Evolutionary conservation across 2,888 invertebrate genomes (phyloP).

Genomic region (Dryococelus australis): DNA sequence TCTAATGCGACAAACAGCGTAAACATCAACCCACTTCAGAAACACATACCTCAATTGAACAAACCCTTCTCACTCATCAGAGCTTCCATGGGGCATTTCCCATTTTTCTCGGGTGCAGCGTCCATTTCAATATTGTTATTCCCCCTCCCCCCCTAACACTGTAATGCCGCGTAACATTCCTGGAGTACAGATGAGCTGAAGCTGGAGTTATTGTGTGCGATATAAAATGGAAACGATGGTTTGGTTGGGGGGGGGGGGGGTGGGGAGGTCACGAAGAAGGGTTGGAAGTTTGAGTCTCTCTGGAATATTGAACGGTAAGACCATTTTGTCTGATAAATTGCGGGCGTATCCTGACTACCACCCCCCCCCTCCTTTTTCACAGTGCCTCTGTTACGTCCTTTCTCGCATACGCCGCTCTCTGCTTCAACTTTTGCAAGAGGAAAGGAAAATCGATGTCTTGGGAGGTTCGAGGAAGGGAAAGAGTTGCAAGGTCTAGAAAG

Average conservation of each 20-base stretch:
- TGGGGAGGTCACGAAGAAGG: neutral
- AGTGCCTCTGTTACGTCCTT: too few relatives aligned
- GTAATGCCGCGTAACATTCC: neutral
- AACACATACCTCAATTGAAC: too few relatives aligned
- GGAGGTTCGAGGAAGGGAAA: neutral
- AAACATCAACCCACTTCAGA: too few relatives aligned
- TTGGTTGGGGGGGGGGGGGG: neutral
- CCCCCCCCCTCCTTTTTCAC: neutral
- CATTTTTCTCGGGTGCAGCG: too few relatives aligned
- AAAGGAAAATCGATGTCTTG: neutral
- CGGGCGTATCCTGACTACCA: neutral
- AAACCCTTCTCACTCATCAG: too few relatives aligned
- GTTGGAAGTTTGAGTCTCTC: neutral
- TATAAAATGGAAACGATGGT: slow-evolving; percentile 11
- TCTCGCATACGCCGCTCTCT: neutral
- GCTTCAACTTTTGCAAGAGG: slow-evolving; percentile 2
- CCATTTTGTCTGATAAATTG: slow-evolving; percentile 8
- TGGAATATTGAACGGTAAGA: slow-evolving; percentile 3
- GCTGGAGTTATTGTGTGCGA: neutral
- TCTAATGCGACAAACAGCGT: too few relatives aligned
- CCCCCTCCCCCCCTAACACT: too few relatives aligned
- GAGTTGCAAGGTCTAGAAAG: neutral
- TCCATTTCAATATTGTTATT: too few relatives aligned
- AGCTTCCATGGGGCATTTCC: too few relatives aligned
- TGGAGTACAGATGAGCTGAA: neutral